phyloP scores from a whole-genome alignment of 2,113 vertebrate genomes.

The Dissostichus mawsoni region DNA sequence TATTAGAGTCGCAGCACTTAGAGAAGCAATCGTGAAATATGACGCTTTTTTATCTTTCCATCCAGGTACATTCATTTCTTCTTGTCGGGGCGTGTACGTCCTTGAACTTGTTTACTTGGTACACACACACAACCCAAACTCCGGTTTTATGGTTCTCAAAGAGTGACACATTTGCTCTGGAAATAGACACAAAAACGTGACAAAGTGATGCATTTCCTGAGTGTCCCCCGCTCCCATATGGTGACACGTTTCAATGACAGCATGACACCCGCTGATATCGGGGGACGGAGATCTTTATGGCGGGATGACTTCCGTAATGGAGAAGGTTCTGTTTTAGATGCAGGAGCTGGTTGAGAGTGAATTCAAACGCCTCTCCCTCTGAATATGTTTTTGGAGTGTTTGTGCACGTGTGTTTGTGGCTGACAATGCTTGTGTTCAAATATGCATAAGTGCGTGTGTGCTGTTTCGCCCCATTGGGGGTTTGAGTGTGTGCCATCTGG shows the following conservation, averaged over 20 bases:
- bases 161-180: slow-evolving; percentile 62
- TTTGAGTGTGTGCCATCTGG: slow-evolving; percentile 82
- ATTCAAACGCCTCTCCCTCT: slow-evolving; percentile 5
- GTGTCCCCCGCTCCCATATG: slow-evolving; percentile 57
- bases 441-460: slow-evolving; percentile 59
- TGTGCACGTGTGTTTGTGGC: slow-evolving; percentile 22
- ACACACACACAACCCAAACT: neutral
- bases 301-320: slow-evolving; percentile 7
- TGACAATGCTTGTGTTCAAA: slow-evolving; percentile 55
- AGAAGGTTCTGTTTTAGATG: slow-evolving; percentile 11
- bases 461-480: slow-evolving; percentile 70
- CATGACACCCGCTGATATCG: slow-evolving; percentile 35
- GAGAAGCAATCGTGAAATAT: slow-evolving; percentile 70
- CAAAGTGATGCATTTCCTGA: slow-evolving; percentile 63
- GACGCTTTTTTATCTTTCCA: slow-evolving; percentile 67
- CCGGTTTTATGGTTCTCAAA: slow-evolving; percentile 54
- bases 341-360: slow-evolving; percentile 33
- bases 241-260: slow-evolving; percentile 62
- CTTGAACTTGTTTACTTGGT: slow-evolving; percentile 74
- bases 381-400: slow-evolving; percentile 24
- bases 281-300: slow-evolving; percentile 20
- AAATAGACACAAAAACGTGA: slow-evolving; percentile 61
- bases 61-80: slow-evolving; percentile 68
- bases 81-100: slow-evolving; percentile 58
- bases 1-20: slow-evolving; percentile 67